Evolutionary conservation across 2,888 invertebrate species (phyloP), one percentile per base, ranked within the genome.

Genomic region (Entomobrya multifasciata): DNA sequence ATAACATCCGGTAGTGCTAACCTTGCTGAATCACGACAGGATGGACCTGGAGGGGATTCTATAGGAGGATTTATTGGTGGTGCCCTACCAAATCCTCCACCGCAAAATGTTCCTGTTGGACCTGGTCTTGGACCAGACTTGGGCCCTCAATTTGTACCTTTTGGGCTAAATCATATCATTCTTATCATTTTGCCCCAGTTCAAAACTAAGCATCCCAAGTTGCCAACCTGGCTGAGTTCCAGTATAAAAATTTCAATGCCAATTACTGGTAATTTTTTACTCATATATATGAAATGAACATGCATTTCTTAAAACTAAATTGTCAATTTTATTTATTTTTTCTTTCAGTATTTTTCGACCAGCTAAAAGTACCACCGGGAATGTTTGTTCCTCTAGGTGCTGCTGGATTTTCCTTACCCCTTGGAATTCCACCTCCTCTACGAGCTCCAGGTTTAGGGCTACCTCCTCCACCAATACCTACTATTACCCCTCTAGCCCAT

Each of bases 121-220:
- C 76, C 76, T n/a, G n/a, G n/a, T 1, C 11, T 57, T 15, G 55
- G 55, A 36, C 76, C 76, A 55, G 76, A 44, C 1, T 25, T 27
- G n/a, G n/a, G n/a, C n/a, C n/a, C 70, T 5, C 11, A 67, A 13
- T 22, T 78, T n/a, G 88, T 78, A 0, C 89, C 89, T 1, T 83
- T 90, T 55, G 90, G 90, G 4, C 57, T 90, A 1, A 86, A 89
- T n/a, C 87, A 90, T 22, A 62, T 90, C 10, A 88, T 89, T 60
- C 44, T 90, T 15, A 89, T 90, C 47, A 20, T 90, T 1, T 88
- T 90, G 8, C 90, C 90, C 1, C 87, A 86, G 72, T 89, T 90
- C 67, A 90, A 90, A 65, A 70, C 84, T 0, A 90, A 76, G 57
- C 52, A 86, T 10, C 81, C 72, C 13, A 62, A 84, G 41, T 78